A percentile compares a stretch with the other conserved stretches of the same genome.
Conservation (phyloP, 2,797 vertebrate genomes). For the Pangasius mekongensis region DNA sequence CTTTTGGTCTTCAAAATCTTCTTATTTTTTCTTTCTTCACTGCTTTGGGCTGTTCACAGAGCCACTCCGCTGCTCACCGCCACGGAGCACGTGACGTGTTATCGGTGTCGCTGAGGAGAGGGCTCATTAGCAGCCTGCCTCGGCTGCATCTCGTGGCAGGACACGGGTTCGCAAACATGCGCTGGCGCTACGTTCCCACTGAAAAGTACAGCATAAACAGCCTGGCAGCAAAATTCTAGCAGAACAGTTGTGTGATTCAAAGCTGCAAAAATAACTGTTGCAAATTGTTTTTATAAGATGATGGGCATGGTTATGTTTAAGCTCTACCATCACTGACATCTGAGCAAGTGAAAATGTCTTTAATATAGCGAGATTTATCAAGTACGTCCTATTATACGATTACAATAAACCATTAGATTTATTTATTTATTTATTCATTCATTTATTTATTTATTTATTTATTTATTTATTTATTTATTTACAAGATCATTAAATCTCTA, state of each 20-base stretch:
- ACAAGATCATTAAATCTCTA: neutral
- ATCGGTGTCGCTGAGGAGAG: constrained; percentile 57
- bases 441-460: too few relatives aligned
- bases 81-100: constrained; percentile 65
- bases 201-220: neutral
- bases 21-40: neutral
- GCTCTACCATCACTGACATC: neutral
- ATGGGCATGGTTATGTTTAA: neutral
- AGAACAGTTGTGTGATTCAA: neutral
- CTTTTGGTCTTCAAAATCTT: constrained; percentile 67
- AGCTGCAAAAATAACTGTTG: neutral
- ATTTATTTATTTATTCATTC: too few relatives aligned
- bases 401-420: neutral
- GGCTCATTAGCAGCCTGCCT: constrained; percentile 48
- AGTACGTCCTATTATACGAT: neutral
- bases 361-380: neutral
- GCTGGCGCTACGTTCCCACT: neutral
- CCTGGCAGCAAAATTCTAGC: neutral
- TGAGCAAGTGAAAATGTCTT: neutral
- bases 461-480: too few relatives aligned
- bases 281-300: too few relatives aligned
- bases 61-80: constrained; percentile 62
- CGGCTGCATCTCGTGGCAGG: constrained; percentile 18
- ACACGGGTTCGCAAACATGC: constrained; percentile 11
- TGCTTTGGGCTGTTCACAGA: constrained; percentile 63